Evolutionary conservation across 2,797 vertebrate species (phyloP), one percentile per base, ranked within the genome.

Genomic region (Semaprochilodus insignis): DNA sequence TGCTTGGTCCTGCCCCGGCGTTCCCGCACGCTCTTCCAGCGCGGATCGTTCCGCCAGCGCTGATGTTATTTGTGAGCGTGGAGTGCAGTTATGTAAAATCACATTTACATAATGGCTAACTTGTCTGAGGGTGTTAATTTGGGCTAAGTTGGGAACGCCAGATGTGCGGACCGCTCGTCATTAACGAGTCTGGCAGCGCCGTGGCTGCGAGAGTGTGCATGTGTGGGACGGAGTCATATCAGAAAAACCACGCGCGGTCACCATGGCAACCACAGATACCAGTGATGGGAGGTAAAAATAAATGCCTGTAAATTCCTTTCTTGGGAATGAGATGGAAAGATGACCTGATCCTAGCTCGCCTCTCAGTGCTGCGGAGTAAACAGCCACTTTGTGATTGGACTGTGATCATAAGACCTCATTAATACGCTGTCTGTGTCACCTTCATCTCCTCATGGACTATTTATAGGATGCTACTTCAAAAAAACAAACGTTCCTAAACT

Each of bases 261-360:
- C 85, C 86, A 88, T 86, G 78, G 86, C 80, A 77, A 86, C 84
- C 40, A 66, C 23, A 51, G 75, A 36, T n/a, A 48, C 8, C 44
- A 55, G 78, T 71, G 78, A 69, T 62, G 51, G 27, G 85, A 81
- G 62, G 36, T 66, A 83, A 81, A 86, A 81, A 81, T 66, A 85
- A 74, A 59, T 74, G 77, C 10, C 44, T 13, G 44, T 48, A 48
- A 78, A 78, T 67, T 59, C 17, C 27, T 83, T 83, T 71, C 74
- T 66, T 17, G n/a, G 72, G 75, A 25, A 55, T 44, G 44, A 48
- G 44, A 48, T 13, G 44, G 44, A 48, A 10, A 48, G 11, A 48
- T 48, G 44, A 48, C 44, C 10, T 13, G 44, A 48, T 48, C 44
- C 10, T 48, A 48, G 11, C 44, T 13, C 8, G 44, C 10, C 40